Conservation (phyloP, 1,140 invertebrate species). For the Dufourea novaeangliae region DNA sequence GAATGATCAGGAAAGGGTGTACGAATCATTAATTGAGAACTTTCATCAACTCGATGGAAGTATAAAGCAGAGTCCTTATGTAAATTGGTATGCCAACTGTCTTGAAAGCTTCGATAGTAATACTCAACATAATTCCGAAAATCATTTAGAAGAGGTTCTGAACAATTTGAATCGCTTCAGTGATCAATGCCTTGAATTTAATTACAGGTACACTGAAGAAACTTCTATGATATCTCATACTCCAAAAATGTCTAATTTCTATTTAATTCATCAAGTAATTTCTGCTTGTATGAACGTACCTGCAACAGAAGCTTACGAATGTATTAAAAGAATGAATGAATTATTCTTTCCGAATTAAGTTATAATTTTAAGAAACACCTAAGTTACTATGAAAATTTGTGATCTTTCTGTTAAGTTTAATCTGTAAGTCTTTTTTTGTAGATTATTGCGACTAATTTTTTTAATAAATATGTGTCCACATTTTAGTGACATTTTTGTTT, state of each 20-base stretch:
- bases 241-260: conserved; percentile 16
- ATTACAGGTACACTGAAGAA: not conserved
- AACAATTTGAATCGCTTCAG: conserved; percentile 36
- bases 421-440: not conserved
- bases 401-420: not conserved
- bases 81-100: conserved; percentile 24
- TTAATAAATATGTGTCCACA: not conserved
- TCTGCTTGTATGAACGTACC: conserved; percentile 57
- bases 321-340: conserved; percentile 55
- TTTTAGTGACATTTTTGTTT: not conserved
- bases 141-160: not conserved
- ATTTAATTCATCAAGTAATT: conserved; percentile 61
- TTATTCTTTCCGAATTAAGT: conserved; percentile 17
- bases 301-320: conserved; percentile 47
- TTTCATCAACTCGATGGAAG: conserved; percentile 42
- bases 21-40: conserved; percentile 34
- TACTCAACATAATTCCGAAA: not conserved
- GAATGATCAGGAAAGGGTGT: conserved; percentile 27
- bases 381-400: not conserved
- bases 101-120: conserved; percentile 33
- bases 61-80: conserved; percentile 52
- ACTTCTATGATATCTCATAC: not conserved
- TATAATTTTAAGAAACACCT: not conserved
- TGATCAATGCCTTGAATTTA: conserved; percentile 41
- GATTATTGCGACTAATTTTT: not conserved